Evolutionary conservation across 2,888 invertebrate genomes (phyloP), one percentile per base, ranked within the genome.

Genomic region (Caradrina clavipalpis): DNA sequence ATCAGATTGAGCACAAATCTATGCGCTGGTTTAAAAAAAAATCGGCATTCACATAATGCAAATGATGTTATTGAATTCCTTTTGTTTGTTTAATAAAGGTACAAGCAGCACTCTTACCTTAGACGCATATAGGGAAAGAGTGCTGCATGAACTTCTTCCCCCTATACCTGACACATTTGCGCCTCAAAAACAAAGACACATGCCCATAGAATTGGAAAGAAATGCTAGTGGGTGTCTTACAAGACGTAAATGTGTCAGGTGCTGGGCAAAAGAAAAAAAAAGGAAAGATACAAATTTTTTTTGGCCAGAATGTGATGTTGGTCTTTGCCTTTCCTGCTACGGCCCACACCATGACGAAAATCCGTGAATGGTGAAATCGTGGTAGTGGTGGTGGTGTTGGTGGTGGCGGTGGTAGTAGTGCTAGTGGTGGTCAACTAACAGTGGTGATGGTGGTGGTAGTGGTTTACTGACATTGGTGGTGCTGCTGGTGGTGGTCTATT

Each of bases 1-100:
- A 85, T 55, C 76, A 81, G 2, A 69, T 73, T 31, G 67, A 86
- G 47, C 75, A 76, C 35, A 39, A 39, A 39, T 1, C 39, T 2
- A 39, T 39, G 39, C 11, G 39, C 1, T 39, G 39, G 39, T 39
- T n/a, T n/a, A 39, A 2, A 39, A 39, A 3, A 39, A 39, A 39
- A 39, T 39, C 3, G 39, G 39, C 0, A 39, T 39, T 1, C 39
- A 39, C 11, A 39, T 39, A 1, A 11, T 39, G 39, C 39, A 39
- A 39, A 39, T 11, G 39, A 39, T 39, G 39, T 13, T 39, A 0
- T 39, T 39, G 2, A 39, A 13, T 39, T 39, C 39, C 2, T 39
- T 11, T 39, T 39, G 11, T 39, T 39, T 39, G 8, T 39, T 39
- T 39, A 11, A 39, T 13, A 39, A 39, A 10, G 54, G 59, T 4